Percentiles rank a stretch among this genome's conserved stretches.
Evolutionary conservation across 2,888 invertebrate genomes (phyloP).

Genomic region (Notodonta dromedarius): DNA sequence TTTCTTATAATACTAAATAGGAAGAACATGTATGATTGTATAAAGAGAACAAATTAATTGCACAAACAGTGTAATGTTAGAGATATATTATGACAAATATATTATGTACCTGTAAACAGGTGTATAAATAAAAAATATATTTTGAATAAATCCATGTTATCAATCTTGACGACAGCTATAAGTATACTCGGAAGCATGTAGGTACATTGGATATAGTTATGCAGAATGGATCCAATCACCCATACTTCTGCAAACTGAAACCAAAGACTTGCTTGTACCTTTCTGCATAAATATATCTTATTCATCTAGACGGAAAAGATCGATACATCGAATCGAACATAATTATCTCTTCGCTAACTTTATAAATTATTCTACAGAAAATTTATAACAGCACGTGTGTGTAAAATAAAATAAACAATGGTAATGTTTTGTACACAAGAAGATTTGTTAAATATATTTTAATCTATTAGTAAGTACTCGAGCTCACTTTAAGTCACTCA

Average conservation of each 20-base stretch:
- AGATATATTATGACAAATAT: slow-evolving; percentile 49
- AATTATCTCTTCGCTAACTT: slow-evolving; percentile 35
- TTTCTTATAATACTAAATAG: slow-evolving; percentile 74
- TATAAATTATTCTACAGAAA: slow-evolving; percentile 52
- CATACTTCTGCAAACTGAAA: too few species aligned
- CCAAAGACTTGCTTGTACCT: too few species aligned
- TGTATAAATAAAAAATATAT: slow-evolving; percentile 27
- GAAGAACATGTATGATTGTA: slow-evolving; percentile 74
- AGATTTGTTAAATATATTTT: slow-evolving; percentile 36
- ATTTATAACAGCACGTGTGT: slow-evolving; percentile 46
- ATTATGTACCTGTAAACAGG: slow-evolving; percentile 31
- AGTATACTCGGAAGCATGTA: slow-evolving; percentile 12
- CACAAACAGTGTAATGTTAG: slow-evolving; percentile 72
- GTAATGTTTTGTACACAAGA: slow-evolving; percentile 54
- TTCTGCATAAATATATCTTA: too few species aligned
- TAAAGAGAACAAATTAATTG: slow-evolving; percentile 76
- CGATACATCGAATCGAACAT: slow-evolving; percentile 21
- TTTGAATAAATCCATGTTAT: slow-evolving; percentile 12
- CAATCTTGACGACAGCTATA: slow-evolving; percentile 16
- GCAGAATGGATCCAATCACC: too few species aligned
- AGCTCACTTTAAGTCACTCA: slow-evolving; percentile 82
- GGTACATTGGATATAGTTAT: too few species aligned
- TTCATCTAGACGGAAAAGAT: slow-evolving; percentile 4
- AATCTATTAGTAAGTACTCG: slow-evolving; percentile 72
- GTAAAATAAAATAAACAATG: slow-evolving; percentile 34